A percentile compares a stretch with the other conserved stretches of the same genome.
Conservation (phyloP, 2,797 vertebrate species). For the Loris lydekkerianus region DNA sequence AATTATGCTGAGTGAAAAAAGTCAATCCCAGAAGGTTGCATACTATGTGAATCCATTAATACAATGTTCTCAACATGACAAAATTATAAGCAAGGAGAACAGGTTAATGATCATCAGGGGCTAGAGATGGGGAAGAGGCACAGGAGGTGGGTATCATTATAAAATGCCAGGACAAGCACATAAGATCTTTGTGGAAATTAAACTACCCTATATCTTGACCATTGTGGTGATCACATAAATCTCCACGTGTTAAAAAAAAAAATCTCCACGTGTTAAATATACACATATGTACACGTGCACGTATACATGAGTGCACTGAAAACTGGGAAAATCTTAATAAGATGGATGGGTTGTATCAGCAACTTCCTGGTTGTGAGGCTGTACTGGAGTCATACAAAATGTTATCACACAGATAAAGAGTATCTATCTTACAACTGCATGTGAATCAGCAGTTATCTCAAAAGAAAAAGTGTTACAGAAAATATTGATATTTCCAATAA, state of each 20-base stretch:
- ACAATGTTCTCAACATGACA: not conserved
- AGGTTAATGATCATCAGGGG: not conserved
- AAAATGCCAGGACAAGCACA: not conserved
- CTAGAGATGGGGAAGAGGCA: not conserved
- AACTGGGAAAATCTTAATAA: not conserved
- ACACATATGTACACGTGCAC: not conserved
- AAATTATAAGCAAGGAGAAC: not conserved
- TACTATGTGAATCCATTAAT: not conserved
- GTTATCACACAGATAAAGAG: not conserved
- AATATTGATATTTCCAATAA: not conserved
- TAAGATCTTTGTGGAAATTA: not conserved
- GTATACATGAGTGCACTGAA: not conserved
- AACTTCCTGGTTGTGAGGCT: not conserved
- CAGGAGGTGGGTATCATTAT: not conserved
- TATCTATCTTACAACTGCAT: not conserved
- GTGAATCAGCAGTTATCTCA: not conserved
- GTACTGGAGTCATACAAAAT: not conserved
- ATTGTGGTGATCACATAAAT: not conserved
- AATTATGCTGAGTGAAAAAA: conserved; percentile 25
- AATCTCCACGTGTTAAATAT: not conserved
- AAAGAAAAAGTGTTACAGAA: conserved; percentile 11
- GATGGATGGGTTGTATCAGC: not conserved
- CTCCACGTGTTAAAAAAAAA: not conserved
- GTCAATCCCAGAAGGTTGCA: not conserved
- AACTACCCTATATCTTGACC: not conserved